Percentiles rank a stretch among this genome's conserved stretches.
Conservation (phyloP, 92 coral and sea anemone genomes). For the Diadumene lineata region DNA sequence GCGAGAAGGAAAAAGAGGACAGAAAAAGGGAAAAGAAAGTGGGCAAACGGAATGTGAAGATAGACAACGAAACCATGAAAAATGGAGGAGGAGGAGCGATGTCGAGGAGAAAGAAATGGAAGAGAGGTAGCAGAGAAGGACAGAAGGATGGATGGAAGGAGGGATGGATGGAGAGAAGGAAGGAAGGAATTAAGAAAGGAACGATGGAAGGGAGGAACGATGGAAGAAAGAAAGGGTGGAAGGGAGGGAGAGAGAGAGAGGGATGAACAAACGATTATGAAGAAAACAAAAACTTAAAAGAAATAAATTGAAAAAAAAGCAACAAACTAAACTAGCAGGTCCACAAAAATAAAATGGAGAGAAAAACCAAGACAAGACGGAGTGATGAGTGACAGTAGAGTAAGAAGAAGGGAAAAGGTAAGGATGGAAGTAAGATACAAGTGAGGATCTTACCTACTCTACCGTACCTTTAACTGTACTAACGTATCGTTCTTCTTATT, state of each 20-base stretch:
- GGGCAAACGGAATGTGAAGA: neutral
- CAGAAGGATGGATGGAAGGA: neutral
- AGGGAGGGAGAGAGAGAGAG: too few species aligned
- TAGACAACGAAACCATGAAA: too few species aligned
- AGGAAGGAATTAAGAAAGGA: neutral
- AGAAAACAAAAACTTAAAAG: too few species aligned
- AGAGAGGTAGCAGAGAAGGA: neutral
- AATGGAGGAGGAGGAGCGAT: too few species aligned
- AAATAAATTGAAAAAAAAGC: neutral
- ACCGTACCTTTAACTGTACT: constrained; percentile 20
- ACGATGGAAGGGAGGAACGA: too few species aligned
- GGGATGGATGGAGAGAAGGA: neutral
- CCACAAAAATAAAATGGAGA: neutral
- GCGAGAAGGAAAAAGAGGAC: neutral
- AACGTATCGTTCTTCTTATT: constrained; percentile 11
- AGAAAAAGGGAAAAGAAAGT: neutral
- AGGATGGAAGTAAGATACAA: too few species aligned
- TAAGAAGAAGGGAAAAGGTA: too few species aligned
- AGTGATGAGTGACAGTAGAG: too few species aligned
- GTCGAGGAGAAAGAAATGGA: neutral
- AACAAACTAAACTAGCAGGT: neutral
- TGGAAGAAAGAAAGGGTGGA: too few species aligned
- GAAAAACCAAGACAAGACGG: neutral
- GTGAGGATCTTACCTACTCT: too few species aligned
- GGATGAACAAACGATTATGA: too few species aligned